These are phyloP conservation scores for Gymnosoma rotundatum DNA, from an alignment of 2,888 invertebrate genomes.

Conservation along the genomic window DNA sequence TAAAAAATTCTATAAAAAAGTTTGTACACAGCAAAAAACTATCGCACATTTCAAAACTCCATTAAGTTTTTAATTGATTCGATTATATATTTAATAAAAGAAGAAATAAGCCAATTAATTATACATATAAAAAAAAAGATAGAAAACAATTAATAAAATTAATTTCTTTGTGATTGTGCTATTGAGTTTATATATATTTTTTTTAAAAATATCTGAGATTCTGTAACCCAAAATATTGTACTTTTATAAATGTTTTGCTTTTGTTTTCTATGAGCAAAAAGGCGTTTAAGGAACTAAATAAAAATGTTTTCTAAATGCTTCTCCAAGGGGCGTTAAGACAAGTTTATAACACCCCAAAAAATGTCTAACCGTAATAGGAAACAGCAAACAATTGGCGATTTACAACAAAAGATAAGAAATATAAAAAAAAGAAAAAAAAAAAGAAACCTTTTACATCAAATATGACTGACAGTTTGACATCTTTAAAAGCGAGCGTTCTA, in stretches of 20 bases:
- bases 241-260: neutral
- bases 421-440: neutral
- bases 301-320: neutral
- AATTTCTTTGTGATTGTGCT: too few species aligned
- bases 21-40: too few species aligned
- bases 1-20: too few species aligned
- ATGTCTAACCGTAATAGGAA: conserved; percentile 39
- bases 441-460: conserved; percentile 59
- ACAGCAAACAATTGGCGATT: conserved; percentile 10
- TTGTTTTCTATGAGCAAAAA: neutral
- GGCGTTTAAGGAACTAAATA: conserved; percentile 67
- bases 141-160: too few species aligned
- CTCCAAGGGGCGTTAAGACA: conserved; percentile 9
- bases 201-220: too few species aligned
- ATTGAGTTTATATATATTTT: too few species aligned
- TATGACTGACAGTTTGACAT: conserved; percentile 67
- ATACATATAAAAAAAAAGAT: too few species aligned
- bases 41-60: too few species aligned
- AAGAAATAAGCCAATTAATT: too few species aligned
- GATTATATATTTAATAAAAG: too few species aligned
- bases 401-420: conserved; percentile 9
- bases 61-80: too few species aligned
- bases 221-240: too few species aligned
- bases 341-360: conserved; percentile 26
- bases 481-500: conserved; percentile 27